Conservation (phyloP, 2,888 invertebrate species). For the Eupithecia tripunctaria region DNA sequence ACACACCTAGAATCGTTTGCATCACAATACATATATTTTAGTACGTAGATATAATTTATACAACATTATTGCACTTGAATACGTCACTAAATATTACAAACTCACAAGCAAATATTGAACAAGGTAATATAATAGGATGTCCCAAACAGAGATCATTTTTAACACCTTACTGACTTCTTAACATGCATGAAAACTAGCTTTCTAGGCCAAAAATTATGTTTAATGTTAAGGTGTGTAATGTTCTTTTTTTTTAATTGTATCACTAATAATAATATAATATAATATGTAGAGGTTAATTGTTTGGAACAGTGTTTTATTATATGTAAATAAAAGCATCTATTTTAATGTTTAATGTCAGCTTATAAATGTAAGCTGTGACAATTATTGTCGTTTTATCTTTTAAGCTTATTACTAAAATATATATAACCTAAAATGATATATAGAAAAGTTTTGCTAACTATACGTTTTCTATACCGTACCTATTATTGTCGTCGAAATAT, state of each 20-base stretch:
- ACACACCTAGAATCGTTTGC: slow-evolving; percentile 80
- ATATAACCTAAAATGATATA: background rate
- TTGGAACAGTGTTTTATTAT: background rate
- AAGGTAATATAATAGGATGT: slow-evolving; percentile 14
- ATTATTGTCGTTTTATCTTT: background rate
- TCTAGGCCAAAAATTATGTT: background rate
- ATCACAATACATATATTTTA: slow-evolving; percentile 74
- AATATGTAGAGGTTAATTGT: slow-evolving; percentile 29
- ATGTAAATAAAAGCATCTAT: background rate
- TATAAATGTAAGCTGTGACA: background rate
- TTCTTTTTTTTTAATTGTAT: slow-evolving; percentile 2
- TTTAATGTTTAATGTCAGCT: background rate
- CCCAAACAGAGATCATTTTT: background rate
- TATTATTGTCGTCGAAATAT: background rate
- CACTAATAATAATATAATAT: slow-evolving; percentile 2
- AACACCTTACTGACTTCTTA: slow-evolving; percentile 5
- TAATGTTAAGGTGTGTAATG: no score
- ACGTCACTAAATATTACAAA: slow-evolving; percentile 63
- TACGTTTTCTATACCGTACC: background rate
- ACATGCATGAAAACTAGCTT: slow-evolving; percentile 9
- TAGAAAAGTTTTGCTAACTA: background rate
- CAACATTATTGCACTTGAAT: slow-evolving; percentile 80
- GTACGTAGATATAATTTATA: slow-evolving; percentile 66
- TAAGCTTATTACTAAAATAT: background rate
- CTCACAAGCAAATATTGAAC: slow-evolving; percentile 35